Evolutionary conservation across 2,113 vertebrate genomes (phyloP), one percentile per base, ranked within the genome.

Genomic region (Charadrius vociferus): DNA sequence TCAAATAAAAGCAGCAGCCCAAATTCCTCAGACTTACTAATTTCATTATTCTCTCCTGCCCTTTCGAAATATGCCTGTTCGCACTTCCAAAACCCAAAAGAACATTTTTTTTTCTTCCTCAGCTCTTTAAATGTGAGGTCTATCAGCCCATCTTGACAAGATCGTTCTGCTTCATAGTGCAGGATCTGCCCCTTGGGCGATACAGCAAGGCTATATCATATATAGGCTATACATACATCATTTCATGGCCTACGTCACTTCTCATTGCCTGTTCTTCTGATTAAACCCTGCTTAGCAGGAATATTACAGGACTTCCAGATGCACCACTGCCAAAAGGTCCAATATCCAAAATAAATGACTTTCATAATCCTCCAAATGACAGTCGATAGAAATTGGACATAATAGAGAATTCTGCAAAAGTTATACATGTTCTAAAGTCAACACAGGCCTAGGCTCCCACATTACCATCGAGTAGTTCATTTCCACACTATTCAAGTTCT

Each of bases 61-160:
- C 12, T 61, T 81, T 47, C 52, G 41, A 73, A 80, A 59, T 50
- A 52, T 13, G 15, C 11, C 12, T 55, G 8, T 52, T 45, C 14
- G 26, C 16, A 39, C 12, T 32, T 55, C 14, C 30, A 39, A 30
- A 79, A 67, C 2, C 6, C 26, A 4, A 8, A 43, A 50, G 10
- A 58, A 39, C 19, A 20, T 18, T 34, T 26, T 77, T 67, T 58
- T 52, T 5, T 5, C 5, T 50, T 41, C 6, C 30, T 66, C 21
- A 41, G 0, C 9, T 61, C 4, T 59, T 55, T 37, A 27, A 59
- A 22, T 4, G 10, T 32, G 14, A 59, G 34, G 15, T 10, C 20
- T 32, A 77, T 37, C 27, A 86, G 53, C 29, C 39, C 45, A 19
- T 24, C n/a, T 19, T 58, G 30, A 53, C 43, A 61, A 24, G 30